Base-by-base conservation (phyloP, 2,888 invertebrate genomes). In the Calameuta filiformis region DNA sequence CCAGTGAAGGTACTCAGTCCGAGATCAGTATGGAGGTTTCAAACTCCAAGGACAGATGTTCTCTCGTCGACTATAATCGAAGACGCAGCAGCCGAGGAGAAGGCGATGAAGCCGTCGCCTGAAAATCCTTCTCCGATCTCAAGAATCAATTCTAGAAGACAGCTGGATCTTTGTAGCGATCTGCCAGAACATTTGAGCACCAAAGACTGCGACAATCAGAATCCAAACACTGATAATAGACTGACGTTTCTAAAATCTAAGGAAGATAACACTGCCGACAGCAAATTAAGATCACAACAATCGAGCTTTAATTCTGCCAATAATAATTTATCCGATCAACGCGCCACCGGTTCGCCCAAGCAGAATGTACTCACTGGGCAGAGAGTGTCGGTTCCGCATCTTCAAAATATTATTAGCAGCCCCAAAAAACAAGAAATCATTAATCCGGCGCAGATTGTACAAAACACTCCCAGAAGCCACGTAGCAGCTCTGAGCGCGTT, bases 61-160 rank as follows among this genome's bases (percentile, higher is more conserved):
- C 94, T 97, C 88, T 96, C 97, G 71, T 96, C 96, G 73, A 96
- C 97, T 79, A 97, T 97, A 90, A 95, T 95, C 69, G 97, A 97
- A 93, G 97, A 95, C 84, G 95, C 96, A 87, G 96, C 96, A 88
- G 95, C 95, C 87, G 97, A 97, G 87, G 96, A 96, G 84, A 94
- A 89, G 56, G 91, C 91, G 0, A 90, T 91, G 90, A 90, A 91
- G 76, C 87, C 90, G 1, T 91, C 91, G 0, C 90, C 90, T 3
- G 90, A 91, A 37, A 87, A 85, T 77, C 80, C 81, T 6, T 82
- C 86, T 0, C 85, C 88, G 0, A 82, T 85, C 6, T 84, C 87
- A 23, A 85, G 85, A 79, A 33, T 86, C 35, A 86, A 76, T 73
- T 78, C 82, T 0, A 84, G 85, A 34, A 81, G 89, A 35, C 89